Conservation (phyloP, 1,140 invertebrate species). For the Grapholita molesta region DNA sequence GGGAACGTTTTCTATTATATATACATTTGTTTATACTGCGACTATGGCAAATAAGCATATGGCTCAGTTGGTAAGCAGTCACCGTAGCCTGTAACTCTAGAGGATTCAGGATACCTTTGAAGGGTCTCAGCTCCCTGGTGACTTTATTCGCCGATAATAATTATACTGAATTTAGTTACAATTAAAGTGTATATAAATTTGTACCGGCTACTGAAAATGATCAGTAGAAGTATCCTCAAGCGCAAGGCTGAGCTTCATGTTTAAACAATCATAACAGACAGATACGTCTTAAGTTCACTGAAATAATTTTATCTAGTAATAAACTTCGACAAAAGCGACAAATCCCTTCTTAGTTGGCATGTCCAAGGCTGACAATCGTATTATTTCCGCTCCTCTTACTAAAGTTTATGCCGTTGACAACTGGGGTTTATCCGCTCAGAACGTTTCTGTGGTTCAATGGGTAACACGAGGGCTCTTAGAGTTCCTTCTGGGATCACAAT, state of each 20-base stretch:
- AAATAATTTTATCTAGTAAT: background rate
- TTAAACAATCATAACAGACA: background rate
- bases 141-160: too few species aligned
- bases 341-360: constrained; percentile 10
- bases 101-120: too few species aligned
- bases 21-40: too few species aligned
- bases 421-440: background rate
- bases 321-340: constrained; percentile 10
- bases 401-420: constrained; percentile 14
- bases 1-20: too few species aligned
- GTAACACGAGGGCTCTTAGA: background rate
- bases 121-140: too few species aligned
- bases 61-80: too few species aligned
- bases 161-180: too few species aligned
- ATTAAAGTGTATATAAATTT: too few species aligned
- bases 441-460: constrained; percentile 8
- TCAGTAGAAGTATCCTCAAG: background rate
- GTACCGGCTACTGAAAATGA: background rate
- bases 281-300: background rate
- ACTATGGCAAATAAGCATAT: too few species aligned
- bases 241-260: background rate
- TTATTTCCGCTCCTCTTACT: constrained; percentile 11
- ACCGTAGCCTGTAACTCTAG: too few species aligned
- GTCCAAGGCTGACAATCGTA: constrained; percentile 14
- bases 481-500: constrained; percentile 6